These are phyloP conservation scores for Drosophila tripunctata DNA, from an alignment of 2,888 invertebrate species.

Conservation along the genomic window DNA sequence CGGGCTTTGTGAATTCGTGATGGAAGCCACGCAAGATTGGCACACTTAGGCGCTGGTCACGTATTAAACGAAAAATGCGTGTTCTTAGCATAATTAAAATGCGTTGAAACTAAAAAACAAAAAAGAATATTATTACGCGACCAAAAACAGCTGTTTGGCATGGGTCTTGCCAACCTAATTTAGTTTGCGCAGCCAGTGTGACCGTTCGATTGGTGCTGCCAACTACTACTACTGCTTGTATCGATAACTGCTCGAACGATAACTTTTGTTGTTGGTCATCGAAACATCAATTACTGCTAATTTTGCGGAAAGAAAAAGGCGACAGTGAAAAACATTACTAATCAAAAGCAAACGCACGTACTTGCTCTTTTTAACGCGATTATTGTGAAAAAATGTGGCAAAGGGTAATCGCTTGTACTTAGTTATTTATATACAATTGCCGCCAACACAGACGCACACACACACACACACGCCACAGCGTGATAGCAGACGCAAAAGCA, in stretches of 20 bases:
- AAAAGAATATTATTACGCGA: constrained; percentile 58
- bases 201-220: background rate
- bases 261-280: constrained; percentile 32
- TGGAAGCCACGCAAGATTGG: constrained; percentile 77
- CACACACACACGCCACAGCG: constrained; percentile 23
- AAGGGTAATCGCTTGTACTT: constrained; percentile 34
- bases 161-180: constrained; percentile 8
- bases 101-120: constrained; percentile 7
- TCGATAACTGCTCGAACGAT: constrained; percentile 37
- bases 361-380: constrained; percentile 27
- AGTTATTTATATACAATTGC: constrained; percentile 36
- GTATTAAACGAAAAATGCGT: constrained; percentile 70
- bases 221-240: background rate
- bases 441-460: constrained; percentile 8
- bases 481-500: too few relatives aligned
- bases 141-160: constrained; percentile 36
- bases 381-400: constrained; percentile 51
- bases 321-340: constrained; percentile 48
- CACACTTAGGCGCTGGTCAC: constrained; percentile 65
- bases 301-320: constrained; percentile 50
- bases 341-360: constrained; percentile 43
- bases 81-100: constrained; percentile 68
- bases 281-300: constrained; percentile 60
- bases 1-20: constrained; percentile 78
- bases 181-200: constrained; percentile 19